These are phyloP conservation scores for Neodiprion lecontei DNA, from an alignment of 1,140 invertebrate genomes.

Conservation along the genomic window DNA sequence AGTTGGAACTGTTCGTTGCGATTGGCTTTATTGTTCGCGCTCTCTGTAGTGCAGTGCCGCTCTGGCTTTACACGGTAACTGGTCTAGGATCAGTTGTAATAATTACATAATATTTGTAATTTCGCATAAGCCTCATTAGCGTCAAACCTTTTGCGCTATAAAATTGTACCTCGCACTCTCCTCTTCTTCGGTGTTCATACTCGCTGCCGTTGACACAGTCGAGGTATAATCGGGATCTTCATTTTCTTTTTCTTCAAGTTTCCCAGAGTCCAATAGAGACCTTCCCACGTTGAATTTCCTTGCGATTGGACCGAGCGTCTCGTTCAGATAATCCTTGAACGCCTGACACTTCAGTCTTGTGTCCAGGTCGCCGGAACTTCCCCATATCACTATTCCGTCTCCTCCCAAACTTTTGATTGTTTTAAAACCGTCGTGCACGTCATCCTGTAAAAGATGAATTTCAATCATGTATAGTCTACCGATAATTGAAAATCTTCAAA, in stretches of 20 bases:
- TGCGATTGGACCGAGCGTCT: conserved; percentile 66
- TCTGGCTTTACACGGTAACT: no score
- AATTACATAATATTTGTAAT: no score
- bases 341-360: conserved; percentile 67
- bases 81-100: no score
- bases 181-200: background rate
- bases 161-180: background rate
- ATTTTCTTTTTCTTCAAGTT: background rate
- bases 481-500: background rate
- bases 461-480: background rate
- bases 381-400: conserved; percentile 75
- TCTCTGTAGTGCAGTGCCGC: no score
- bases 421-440: conserved; percentile 63
- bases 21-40: background rate
- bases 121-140: no score
- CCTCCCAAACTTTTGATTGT: conserved; percentile 64
- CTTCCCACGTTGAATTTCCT: conserved; percentile 25
- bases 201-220: conserved; percentile 4
- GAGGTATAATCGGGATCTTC: conserved; percentile 16
- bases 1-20: background rate
- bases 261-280: background rate
- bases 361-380: conserved; percentile 74
- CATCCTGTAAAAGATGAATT: conserved; percentile 60
- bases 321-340: conserved; percentile 67
- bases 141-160: no score